phyloP scores from a whole-genome alignment of 2,113 vertebrate genomes.

The Bos indicus region DNA sequence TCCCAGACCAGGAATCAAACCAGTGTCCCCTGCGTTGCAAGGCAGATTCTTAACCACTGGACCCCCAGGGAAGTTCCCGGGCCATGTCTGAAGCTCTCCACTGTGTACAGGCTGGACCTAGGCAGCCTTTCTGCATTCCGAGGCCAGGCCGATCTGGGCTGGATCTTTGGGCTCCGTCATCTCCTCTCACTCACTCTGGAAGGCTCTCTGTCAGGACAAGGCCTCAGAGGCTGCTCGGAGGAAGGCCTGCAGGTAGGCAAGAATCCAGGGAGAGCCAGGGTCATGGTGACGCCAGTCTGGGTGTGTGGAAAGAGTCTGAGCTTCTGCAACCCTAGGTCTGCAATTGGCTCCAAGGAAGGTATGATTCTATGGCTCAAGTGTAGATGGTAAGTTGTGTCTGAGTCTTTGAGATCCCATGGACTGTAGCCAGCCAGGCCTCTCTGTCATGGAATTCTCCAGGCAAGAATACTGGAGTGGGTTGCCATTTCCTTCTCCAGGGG shows the following conservation, averaged over 20 bases:
- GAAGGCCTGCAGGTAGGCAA: background rate
- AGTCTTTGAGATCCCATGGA: no score
- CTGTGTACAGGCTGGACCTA: background rate
- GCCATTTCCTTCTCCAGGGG: no score
- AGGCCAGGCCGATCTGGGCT: background rate
- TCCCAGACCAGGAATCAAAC: no score
- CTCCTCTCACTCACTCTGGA: background rate
- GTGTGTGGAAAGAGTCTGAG: background rate
- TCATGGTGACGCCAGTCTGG: background rate
- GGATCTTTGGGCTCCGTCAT: background rate
- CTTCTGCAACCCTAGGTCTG: background rate
- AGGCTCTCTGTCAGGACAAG: background rate
- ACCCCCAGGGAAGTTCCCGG: no score
- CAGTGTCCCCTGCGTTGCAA: no score
- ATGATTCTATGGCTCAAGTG: background rate
- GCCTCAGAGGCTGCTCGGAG: background rate
- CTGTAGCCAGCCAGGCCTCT: no score
- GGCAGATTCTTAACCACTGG: no score
- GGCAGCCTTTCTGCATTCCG: background rate
- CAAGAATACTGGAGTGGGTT: no score
- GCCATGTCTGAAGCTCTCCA: background rate
- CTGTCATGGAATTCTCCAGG: no score
- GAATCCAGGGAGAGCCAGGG: background rate
- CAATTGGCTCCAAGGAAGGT: background rate
- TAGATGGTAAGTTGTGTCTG: background rate